Percentiles rank a stretch among this genome's conserved stretches.
Conservation (phyloP, 2,888 invertebrate species). For the Epinotia demarniana region DNA sequence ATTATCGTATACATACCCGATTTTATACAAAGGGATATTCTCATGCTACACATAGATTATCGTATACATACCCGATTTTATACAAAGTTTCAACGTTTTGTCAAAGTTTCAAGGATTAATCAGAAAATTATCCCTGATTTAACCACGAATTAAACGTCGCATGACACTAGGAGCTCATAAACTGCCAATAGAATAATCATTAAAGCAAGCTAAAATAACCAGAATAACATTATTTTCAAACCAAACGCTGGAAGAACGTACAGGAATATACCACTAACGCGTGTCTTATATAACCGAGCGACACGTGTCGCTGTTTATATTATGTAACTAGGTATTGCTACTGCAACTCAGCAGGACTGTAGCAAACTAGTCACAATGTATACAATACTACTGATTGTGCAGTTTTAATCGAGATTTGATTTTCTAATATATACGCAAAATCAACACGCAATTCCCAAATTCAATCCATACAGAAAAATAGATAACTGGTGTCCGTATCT, state of each 20-base stretch:
- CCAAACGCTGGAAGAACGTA: constrained; percentile 30
- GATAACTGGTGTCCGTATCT: no score
- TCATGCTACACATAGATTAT: background rate
- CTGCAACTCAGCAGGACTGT: constrained; percentile 36
- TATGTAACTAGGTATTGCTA: constrained; percentile 61
- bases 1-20: no score
- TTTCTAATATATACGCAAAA: background rate
- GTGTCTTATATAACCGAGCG: constrained; percentile 53
- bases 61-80: no score
- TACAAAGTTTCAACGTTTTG: background rate
- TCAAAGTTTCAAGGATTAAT: background rate
- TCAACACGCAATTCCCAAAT: background rate
- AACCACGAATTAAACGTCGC: constrained; percentile 31
- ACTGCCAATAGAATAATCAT: constrained; percentile 10
- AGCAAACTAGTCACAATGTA: constrained; percentile 44
- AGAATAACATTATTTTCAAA: constrained; percentile 27
- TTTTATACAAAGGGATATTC: background rate
- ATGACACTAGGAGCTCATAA: constrained; percentile 37
- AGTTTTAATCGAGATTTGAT: constrained; percentile 17
- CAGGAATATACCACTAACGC: constrained; percentile 28
- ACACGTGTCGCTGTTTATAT: constrained; percentile 73
- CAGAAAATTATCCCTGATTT: background rate
- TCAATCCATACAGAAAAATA: no score
- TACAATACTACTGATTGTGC: constrained; percentile 11
- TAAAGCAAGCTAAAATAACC: constrained; percentile 18